Base-by-base conservation (phyloP, 2,888 invertebrate species). In the Lottia gigantea region DNA sequence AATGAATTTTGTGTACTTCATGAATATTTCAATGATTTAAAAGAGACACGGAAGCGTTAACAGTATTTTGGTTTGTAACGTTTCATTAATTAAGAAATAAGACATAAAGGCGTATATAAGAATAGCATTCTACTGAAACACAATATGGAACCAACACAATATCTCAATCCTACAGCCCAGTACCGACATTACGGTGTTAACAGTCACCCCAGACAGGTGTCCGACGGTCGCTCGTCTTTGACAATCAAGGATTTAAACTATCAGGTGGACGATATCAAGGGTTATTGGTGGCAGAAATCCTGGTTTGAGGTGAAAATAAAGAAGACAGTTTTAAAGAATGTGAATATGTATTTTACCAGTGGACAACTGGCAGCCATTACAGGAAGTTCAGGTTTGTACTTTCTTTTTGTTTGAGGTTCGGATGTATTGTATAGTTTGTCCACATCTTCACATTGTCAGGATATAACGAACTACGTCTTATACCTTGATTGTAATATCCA, bases 221-320 rank as follows among this genome's bases (percentile, higher is more conserved):
- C 19, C 19, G 23, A 23, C 6, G 23, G 23, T 23, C 23, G 19
- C 6, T 8, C 55, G 7, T 12, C 23, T 8, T 23, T 55, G 2
- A 12, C 19, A 12, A 23, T 55, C 23, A 12, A 19, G 11, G 23
- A 55, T 14, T 15, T 55, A 12, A 23, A 23, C 55, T 55, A 55
- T 23, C 19, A 55, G 19, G 55, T 55, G 11, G 23, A 78, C 40
- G 81, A 82, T 70, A 72, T 76, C 45, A 70, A 76, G 11, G 84
- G 83, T 11, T 78, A 79, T 7, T 83, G 83, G 85, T 85, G 83
- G 83, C 79, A 81, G 49, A 82, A 83, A 7, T 78, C 79, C 31
- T 84, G 83, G 73, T 77, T 83, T 2, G 68, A 83, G 16, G 31
- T 72, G 46, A 73, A 74, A n/a, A 71, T 76, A 47, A 76, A 74